Conservation (phyloP, 2,888 invertebrate genomes). For the Uloborus plumipes region DNA sequence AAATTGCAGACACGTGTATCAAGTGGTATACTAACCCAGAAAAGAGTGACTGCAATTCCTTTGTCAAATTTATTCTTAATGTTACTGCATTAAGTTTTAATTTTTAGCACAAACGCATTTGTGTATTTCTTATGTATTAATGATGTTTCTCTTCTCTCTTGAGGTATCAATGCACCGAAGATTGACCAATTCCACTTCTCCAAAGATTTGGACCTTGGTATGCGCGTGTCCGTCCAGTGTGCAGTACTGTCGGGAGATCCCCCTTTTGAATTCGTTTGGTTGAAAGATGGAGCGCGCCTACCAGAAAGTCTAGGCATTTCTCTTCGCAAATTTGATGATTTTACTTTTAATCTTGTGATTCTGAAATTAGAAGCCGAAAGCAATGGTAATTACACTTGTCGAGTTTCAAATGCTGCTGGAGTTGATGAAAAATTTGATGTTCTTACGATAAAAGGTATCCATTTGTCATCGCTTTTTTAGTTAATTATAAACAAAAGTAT, state of each 20-base stretch:
- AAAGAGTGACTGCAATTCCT: no score
- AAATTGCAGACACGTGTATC: no score
- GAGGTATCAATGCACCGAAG: no score
- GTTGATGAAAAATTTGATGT: slow-evolving; percentile 15
- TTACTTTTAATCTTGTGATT: slow-evolving; percentile 21
- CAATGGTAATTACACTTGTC: slow-evolving; percentile 57
- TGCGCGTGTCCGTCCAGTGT: slow-evolving; percentile 16
- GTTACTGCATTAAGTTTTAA: no score
- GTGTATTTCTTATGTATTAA: no score
- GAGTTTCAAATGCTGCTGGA: slow-evolving; percentile 33
- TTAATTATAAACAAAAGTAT: no score
- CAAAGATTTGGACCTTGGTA: slow-evolving; percentile 14
- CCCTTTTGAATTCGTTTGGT: slow-evolving; percentile 63
- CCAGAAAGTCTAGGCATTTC: background rate
- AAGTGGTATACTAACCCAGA: no score
- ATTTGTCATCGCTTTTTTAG: no score
- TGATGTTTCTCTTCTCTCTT: no score
- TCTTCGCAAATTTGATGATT: slow-evolving; percentile 10
- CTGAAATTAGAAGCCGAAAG: slow-evolving; percentile 27
- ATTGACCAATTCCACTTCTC: slow-evolving; percentile 26
- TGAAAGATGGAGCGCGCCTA: slow-evolving; percentile 40
- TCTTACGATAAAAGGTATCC: slow-evolving; percentile 28
- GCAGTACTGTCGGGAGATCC: slow-evolving; percentile 53
- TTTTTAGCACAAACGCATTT: no score
- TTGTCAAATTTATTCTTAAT: no score